These are phyloP conservation scores for Cheilosia impressa DNA, from an alignment of 2,888 invertebrate species.

Conservation along the genomic window DNA sequence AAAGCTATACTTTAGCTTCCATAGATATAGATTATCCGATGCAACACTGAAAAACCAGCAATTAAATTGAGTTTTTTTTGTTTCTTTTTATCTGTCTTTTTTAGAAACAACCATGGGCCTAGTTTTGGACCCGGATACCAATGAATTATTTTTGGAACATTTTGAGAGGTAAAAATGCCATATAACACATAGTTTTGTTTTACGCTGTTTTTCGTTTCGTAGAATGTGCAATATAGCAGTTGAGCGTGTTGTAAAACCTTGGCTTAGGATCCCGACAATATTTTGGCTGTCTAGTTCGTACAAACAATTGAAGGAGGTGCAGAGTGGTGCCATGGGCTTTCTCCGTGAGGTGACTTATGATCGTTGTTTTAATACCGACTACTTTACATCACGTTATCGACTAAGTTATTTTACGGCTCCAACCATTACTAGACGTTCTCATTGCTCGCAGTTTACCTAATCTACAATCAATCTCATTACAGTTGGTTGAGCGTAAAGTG, in stretches of 20 bases:
- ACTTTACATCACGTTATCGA: too few species aligned
- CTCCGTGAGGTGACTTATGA: neutral
- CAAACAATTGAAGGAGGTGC: neutral
- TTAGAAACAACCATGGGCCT: neutral
- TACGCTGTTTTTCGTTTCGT: neutral
- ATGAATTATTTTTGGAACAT: neutral
- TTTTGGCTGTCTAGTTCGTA: neutral
- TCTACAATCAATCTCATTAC: neutral
- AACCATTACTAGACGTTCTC: neutral
- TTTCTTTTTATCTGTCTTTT: neutral
- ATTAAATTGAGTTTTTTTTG: too few species aligned
- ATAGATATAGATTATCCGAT: too few species aligned
- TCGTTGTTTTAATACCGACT: too few species aligned
- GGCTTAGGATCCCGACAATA: neutral
- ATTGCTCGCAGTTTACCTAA: neutral
- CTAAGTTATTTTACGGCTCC: too few species aligned
- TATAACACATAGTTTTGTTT: neutral
- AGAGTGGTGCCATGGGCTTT: too few species aligned
- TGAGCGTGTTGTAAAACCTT: neutral
- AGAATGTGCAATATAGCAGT: neutral
- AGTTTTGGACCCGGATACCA: neutral
- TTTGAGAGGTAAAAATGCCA: neutral
- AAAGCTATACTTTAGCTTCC: too few species aligned
- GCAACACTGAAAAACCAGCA: too few species aligned
- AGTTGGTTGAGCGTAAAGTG: constrained; percentile 19